Evolutionary conservation across 2,797 vertebrate species (phyloP).

Genomic region (Ctenopoma kingsleyae): DNA sequence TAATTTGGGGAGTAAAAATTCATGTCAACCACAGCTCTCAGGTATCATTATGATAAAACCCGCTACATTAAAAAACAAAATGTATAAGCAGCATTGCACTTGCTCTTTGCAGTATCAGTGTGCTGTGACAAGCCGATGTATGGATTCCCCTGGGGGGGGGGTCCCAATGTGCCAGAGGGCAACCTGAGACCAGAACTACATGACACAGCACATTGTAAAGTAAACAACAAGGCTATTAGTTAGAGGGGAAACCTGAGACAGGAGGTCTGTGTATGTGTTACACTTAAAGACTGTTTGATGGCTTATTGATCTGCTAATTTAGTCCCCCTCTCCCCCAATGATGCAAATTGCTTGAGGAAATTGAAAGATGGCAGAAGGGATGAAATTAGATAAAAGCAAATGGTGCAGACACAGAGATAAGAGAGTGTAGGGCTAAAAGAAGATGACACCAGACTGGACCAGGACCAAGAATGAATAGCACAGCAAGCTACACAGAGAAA

Average conservation of each 20-base stretch:
- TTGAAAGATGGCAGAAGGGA: slow-evolving; percentile 81
- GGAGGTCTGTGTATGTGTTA: slow-evolving; percentile 63
- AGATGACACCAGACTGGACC: slow-evolving; percentile 32
- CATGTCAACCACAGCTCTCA: neutral
- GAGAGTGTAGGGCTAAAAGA: slow-evolving; percentile 30
- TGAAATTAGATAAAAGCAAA: slow-evolving; percentile 72
- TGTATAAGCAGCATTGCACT: neutral
- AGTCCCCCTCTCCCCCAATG: slow-evolving; percentile 78
- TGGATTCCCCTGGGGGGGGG: slow-evolving; percentile 30
- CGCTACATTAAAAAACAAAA: neutral
- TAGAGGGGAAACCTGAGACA: slow-evolving; percentile 87
- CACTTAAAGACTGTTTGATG: slow-evolving; percentile 86
- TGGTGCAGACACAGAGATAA: slow-evolving; percentile 60
- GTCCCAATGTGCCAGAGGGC: slow-evolving; percentile 38
- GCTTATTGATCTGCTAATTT: slow-evolving; percentile 90
- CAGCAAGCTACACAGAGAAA: slow-evolving; percentile 18
- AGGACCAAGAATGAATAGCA: slow-evolving; percentile 41
- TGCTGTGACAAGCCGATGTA: neutral
- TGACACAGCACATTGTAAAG: slow-evolving; percentile 87
- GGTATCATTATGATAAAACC: neutral
- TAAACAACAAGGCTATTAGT: slow-evolving; percentile 91
- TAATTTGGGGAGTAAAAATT: too few species aligned
- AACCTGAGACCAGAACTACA: slow-evolving; percentile 67
- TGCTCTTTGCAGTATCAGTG: slow-evolving; percentile 3
- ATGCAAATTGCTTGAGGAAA: slow-evolving; percentile 86